Evolutionary conservation across 2,113 vertebrate species (phyloP), one percentile per base, ranked within the genome.

Genomic region (Perca fluviatilis): DNA sequence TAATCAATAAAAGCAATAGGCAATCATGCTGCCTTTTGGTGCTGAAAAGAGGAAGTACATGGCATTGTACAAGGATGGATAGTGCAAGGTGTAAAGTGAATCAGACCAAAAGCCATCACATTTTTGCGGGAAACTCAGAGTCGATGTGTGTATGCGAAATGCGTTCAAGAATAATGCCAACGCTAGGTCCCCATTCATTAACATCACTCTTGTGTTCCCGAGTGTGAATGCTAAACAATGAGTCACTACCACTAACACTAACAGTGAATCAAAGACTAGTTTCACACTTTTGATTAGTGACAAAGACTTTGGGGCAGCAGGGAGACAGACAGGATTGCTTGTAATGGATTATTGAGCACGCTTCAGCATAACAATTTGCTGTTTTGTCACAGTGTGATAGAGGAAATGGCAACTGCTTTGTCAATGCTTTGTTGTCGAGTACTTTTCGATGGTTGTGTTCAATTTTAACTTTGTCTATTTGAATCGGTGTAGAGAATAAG

Each of bases 271-370:
- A 61, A 67, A 49, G 68, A 30, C 14, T 3, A 4, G 53, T 74
- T 75, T 75, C 46, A 50, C 75, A 77, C 63, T 46, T 75, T 54
- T 58, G 21, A 77, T 87, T 27, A 47, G 30, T n/a, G 50, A 56
- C 62, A 67, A 62, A 77, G 57, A 74, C 47, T 56, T 67, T 61
- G 2, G 40, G 1, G 6, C 0, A 43, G 54, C 36, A 18, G 3
- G 36, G 40, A 43, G 18, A 49, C 47, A 50, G 75, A 49, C 51
- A 56, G n/a, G 15, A 16, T 62, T 54, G 50, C 50, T 15, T 72
- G 57, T 27, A 3, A 58, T 76, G n/a, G 23, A 60, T 73, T 47
- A 56, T 57, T 56, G 21, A 57, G 19, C 14, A 4, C 3, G 7
- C 4, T 62, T 25, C n/a, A 16, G 51, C 27, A 33, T 3, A n/a